Conservation (phyloP, 2,797 vertebrate genomes). For the Cyclura pinguis region DNA sequence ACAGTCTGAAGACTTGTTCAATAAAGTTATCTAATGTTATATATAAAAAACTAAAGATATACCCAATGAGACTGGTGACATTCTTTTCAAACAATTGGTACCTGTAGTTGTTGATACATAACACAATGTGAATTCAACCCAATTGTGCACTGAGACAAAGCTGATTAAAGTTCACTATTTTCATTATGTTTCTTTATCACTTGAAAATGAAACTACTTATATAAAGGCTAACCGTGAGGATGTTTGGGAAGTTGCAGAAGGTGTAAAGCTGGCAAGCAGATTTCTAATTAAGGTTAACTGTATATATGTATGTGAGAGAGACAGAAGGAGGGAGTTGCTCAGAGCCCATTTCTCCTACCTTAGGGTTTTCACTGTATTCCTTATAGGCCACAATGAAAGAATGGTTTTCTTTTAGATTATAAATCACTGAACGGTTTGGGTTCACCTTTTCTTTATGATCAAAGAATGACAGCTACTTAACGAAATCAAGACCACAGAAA, state of each 20-base stretch:
- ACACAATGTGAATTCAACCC: not conserved
- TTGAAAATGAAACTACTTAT: not conserved
- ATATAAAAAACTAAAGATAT: no score
- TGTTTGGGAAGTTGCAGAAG: not conserved
- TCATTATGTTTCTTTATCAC: not conserved
- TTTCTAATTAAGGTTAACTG: not conserved
- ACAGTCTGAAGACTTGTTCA: no score
- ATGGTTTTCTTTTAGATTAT: not conserved
- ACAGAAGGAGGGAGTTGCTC: not conserved
- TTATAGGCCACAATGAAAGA: not conserved
- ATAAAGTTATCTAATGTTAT: no score
- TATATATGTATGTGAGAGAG: no score
- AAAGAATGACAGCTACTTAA: not conserved
- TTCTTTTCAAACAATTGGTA: not conserved
- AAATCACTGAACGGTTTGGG: not conserved
- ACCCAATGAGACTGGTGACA: no score
- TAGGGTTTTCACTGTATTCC: not conserved
- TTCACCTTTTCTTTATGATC: not conserved
- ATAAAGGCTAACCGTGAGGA: not conserved
- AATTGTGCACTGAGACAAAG: not conserved
- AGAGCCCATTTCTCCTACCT: not conserved
- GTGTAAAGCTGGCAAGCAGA: not conserved
- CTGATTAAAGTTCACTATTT: not conserved
- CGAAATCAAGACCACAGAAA: not conserved
- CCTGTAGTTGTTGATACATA: not conserved